These are phyloP conservation scores for Drosophila varians DNA, from an alignment of 1,140 invertebrate genomes.

Conservation along the genomic window DNA sequence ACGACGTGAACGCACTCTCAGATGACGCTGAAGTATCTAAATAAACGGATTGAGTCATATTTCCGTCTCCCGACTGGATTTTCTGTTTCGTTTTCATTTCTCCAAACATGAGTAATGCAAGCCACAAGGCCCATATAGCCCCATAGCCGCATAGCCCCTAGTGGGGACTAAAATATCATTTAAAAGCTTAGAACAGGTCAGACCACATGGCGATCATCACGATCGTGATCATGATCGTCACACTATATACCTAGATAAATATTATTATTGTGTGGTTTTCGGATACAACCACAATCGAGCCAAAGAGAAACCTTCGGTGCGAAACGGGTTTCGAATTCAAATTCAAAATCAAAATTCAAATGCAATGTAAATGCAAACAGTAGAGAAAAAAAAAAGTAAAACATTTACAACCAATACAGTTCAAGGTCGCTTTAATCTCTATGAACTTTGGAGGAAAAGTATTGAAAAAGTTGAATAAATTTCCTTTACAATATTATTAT, in stretches of 20 bases:
- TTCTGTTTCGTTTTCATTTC: neutral
- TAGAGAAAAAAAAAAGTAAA: neutral
- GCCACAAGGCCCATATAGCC: no score
- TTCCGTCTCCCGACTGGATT: neutral
- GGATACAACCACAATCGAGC: conserved; percentile 17
- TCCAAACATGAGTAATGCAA: conserved; percentile 10
- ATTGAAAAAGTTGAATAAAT: neutral
- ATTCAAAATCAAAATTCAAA: conserved; percentile 16
- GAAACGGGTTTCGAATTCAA: conserved; percentile 20
- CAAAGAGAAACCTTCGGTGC: conserved; percentile 12
- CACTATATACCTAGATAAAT: neutral
- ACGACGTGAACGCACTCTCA: neutral
- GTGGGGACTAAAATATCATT: conserved; percentile 1
- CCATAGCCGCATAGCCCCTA: no score
- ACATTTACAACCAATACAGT: conserved; percentile 25
- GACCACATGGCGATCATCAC: conserved; percentile 14
- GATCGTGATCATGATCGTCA: conserved; percentile 15
- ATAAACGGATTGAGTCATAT: neutral
- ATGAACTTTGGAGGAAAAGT: conserved; percentile 12
- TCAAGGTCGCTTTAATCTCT: conserved; percentile 22
- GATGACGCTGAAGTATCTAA: neutral
- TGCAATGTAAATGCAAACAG: conserved; percentile 11
- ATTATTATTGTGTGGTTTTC: conserved; percentile 2
- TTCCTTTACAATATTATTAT: neutral
- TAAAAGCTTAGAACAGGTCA: conserved; percentile 16